phyloP scores from a whole-genome alignment of 2,797 vertebrate species.

The Silurus aristotelis region DNA sequence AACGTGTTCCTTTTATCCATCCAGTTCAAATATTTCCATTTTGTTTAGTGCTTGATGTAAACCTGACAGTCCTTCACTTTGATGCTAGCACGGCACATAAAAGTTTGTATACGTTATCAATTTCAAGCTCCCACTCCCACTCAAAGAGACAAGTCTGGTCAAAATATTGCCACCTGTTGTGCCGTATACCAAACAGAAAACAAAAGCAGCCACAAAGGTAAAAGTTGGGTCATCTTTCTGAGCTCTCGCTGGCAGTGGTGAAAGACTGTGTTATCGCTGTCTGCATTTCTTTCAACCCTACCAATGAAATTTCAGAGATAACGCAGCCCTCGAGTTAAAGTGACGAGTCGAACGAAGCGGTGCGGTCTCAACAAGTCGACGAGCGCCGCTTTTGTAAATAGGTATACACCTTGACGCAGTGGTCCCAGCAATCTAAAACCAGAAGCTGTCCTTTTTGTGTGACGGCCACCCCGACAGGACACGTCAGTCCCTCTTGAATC shows the following conservation, averaged over 20 bases:
- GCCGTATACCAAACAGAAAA: conserved; percentile 16
- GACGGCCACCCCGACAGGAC: conserved; percentile 90
- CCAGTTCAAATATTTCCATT: conserved; percentile 18
- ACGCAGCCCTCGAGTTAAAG: conserved; percentile 53
- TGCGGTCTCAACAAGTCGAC: conserved; percentile 69
- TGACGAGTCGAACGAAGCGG: conserved; percentile 40
- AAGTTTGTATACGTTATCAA: background rate
- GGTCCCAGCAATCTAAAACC: conserved; percentile 97
- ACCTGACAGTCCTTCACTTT: background rate
- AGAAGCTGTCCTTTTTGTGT: conserved; percentile 95
- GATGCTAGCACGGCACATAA: conserved; percentile 8
- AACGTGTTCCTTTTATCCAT: conserved; percentile 18
- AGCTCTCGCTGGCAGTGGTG: conserved; percentile 35
- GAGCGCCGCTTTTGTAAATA: conserved; percentile 87
- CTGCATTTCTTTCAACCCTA: conserved; percentile 8
- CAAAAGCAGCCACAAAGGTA: conserved; percentile 15
- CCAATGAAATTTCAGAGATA: background rate
- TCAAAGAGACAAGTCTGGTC: conserved; percentile 39
- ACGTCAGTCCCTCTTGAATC: conserved; percentile 90
- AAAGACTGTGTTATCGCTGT: background rate
- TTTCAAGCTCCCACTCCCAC: conserved; percentile 1
- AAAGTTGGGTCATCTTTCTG: background rate
- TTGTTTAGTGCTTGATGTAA: background rate
- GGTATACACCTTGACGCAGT: conserved; percentile 96
- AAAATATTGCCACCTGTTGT: conserved; percentile 58